Percentiles rank a stretch among this genome's conserved stretches.
These are phyloP conservation scores for Camarhynchus parvulus DNA, from an alignment of 2,113 vertebrate genomes.

Conservation along the genomic window DNA sequence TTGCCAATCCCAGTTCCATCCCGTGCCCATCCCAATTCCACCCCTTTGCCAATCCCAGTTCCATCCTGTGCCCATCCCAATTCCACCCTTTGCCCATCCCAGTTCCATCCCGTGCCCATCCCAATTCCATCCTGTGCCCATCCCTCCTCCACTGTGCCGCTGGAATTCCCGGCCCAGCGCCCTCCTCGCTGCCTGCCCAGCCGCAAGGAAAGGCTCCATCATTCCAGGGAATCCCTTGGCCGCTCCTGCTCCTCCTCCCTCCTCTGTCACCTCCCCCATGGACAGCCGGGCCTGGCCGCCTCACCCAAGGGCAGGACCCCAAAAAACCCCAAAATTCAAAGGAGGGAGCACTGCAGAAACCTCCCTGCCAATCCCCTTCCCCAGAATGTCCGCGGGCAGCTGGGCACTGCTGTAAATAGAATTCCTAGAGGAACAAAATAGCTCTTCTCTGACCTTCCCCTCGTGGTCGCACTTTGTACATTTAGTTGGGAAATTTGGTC, in stretches of 20 bases:
- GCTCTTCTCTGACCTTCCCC: constrained; percentile 74
- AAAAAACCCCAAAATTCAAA: neutral
- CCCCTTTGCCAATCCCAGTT: neutral
- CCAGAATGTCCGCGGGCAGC: neutral
- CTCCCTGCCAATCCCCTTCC: neutral
- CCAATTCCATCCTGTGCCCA: neutral
- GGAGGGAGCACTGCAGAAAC: neutral
- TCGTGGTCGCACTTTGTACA: constrained; percentile 78
- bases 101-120: neutral
- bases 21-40: neutral
- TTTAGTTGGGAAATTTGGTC: constrained; percentile 82
- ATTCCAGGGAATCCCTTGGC: neutral
- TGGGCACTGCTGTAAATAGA: constrained; percentile 79
- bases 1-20: neutral
- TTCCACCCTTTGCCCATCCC: too few species aligned
- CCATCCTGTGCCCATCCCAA: neutral
- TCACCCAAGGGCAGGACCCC: neutral
- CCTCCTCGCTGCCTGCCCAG: neutral
- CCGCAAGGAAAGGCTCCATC: neutral
- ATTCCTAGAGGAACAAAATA: constrained; percentile 67
- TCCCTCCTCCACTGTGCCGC: neutral
- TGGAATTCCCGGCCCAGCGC: neutral
- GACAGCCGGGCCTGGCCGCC: neutral
- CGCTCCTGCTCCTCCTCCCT: neutral
- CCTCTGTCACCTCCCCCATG: fast-evolving